Conservation (phyloP, 2,888 invertebrate species). For the Eupithecia dodoneata region DNA sequence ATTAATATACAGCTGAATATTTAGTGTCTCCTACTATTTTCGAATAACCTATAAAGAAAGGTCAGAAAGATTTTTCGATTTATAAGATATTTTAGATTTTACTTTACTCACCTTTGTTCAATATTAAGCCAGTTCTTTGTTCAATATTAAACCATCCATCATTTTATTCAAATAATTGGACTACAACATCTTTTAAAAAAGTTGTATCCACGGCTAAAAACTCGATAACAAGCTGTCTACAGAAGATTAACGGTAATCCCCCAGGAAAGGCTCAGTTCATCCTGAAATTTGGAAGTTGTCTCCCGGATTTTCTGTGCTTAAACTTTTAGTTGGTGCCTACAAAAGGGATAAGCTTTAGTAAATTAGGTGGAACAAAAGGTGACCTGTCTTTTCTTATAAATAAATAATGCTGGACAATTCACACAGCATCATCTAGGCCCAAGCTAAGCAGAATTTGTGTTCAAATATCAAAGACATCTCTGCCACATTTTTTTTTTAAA, state of each 20-base stretch:
- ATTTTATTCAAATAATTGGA: background rate
- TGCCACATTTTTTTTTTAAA: no score
- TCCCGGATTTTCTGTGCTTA: background rate
- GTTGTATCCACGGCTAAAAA: slow-evolving; percentile 20
- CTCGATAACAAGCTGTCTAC: slow-evolving; percentile 35
- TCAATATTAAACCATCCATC: background rate
- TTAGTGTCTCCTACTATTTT: no score
- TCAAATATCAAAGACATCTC: no score
- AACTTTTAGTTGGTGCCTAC: slow-evolving; percentile 8
- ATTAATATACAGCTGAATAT: no score
- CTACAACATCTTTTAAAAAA: background rate
- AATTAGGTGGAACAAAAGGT: background rate
- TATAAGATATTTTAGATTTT: no score
- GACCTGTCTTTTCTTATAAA: background rate
- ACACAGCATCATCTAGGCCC: no score
- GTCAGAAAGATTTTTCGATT: no score
- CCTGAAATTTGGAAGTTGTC: slow-evolving; percentile 7
- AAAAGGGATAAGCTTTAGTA: background rate
- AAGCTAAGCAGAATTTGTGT: no score
- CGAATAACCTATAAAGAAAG: no score
- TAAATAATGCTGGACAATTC: no score
- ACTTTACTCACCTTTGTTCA: background rate
- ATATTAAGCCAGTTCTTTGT: background rate
- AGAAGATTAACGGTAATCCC: slow-evolving; percentile 29
- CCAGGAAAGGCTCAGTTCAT: background rate